A percentile compares a stretch with the other conserved stretches of the same genome.
These are phyloP conservation scores for Cherax destructor DNA, from an alignment of 1,140 invertebrate species.

Conservation along the genomic window DNA sequence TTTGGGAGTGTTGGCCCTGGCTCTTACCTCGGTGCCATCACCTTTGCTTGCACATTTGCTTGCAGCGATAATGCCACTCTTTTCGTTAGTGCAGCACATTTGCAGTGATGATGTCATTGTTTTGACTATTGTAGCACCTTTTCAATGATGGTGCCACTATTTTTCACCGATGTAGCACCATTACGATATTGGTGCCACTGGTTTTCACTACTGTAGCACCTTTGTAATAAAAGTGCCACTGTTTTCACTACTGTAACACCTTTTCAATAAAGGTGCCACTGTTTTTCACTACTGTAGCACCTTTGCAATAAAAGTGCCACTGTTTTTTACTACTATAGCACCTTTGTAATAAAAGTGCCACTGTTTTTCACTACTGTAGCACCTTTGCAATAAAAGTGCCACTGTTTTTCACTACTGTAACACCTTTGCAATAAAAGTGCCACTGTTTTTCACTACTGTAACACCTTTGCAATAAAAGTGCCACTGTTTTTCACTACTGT, in stretches of 20 bases:
- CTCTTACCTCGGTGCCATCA: neutral
- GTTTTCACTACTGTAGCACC: neutral
- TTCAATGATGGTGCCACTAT: neutral
- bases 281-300: too few species aligned
- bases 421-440: neutral
- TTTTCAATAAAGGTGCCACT: too few species aligned
- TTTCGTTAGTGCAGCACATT: neutral
- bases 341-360: too few species aligned
- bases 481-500: too few species aligned
- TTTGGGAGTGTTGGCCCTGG: neutral
- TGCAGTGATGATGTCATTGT: neutral
- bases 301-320: too few species aligned
- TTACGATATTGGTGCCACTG: neutral
- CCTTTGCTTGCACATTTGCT: neutral
- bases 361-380: neutral
- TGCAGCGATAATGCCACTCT: too few species aligned
- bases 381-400: neutral
- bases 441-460: too few species aligned
- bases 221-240: neutral
- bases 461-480: too few species aligned
- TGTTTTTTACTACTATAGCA: too few species aligned
- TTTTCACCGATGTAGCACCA: neutral
- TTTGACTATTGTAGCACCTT: neutral
- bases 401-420: neutral
- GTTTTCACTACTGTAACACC: neutral